A percentile compares a stretch with the other conserved stretches of the same genome.
phyloP scores from a whole-genome alignment of 1,140 invertebrate genomes.

The Bombus consobrinus region DNA sequence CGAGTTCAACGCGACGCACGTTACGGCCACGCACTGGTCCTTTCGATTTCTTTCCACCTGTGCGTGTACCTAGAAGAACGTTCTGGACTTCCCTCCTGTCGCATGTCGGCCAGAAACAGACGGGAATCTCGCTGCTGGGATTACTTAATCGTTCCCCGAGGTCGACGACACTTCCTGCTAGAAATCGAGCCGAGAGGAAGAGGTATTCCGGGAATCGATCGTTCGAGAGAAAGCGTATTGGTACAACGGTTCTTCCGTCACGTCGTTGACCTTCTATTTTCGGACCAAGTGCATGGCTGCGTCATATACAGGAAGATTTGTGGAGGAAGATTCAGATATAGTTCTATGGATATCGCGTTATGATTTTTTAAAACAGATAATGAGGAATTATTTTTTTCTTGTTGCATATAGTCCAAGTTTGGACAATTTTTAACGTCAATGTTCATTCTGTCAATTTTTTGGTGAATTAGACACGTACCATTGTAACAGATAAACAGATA shows the following conservation, averaged over 20 bases:
- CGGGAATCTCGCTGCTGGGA: background rate
- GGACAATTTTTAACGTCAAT: too few relatives aligned
- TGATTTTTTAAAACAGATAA: background rate
- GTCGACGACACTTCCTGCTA: conserved; percentile 29
- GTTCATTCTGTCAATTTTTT: too few relatives aligned
- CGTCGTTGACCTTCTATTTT: conserved; percentile 50
- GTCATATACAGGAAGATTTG: background rate
- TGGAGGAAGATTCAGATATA: background rate
- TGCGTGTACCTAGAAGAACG: conserved; percentile 29
- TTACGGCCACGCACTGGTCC: conserved; percentile 14
- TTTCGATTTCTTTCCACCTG: conserved; percentile 52
- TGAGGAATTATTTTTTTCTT: too few relatives aligned
- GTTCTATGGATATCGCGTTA: background rate
- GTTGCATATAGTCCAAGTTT: too few relatives aligned
- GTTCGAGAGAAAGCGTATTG: conserved; percentile 48
- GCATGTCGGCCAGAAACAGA: background rate
- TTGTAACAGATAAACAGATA: too few relatives aligned
- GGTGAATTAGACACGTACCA: too few relatives aligned
- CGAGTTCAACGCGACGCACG: conserved; percentile 28
- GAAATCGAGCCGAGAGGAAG: conserved; percentile 7
- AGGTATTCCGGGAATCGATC: conserved; percentile 44
- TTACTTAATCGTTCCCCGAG: conserved; percentile 27
- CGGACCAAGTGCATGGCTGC: background rate
- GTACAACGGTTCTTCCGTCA: conserved; percentile 38
- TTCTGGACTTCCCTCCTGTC: conserved; percentile 8